Conservation (phyloP, 2,888 invertebrate genomes). For the Phyllotreta cruciferae region DNA sequence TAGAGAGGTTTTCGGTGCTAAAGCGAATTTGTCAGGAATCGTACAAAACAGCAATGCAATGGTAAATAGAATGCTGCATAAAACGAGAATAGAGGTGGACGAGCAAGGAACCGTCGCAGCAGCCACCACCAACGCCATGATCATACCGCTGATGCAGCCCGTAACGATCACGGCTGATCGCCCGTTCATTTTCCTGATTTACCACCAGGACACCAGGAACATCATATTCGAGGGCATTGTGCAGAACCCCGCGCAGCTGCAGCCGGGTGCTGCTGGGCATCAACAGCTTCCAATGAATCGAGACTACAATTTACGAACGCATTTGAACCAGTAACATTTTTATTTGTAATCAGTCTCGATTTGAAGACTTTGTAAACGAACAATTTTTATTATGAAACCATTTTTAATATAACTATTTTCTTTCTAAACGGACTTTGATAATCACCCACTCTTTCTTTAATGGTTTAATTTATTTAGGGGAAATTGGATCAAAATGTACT, state of each 20-base stretch:
- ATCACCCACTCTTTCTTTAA: too few species aligned
- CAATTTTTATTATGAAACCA: too few species aligned
- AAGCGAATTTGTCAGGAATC: constrained; percentile 68
- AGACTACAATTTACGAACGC: too few species aligned
- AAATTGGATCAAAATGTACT: too few species aligned
- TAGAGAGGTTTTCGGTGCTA: constrained; percentile 63
- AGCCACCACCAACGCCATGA: constrained; percentile 66
- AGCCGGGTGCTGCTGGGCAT: not conserved
- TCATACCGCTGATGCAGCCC: constrained; percentile 68
- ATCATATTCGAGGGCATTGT: constrained; percentile 72
- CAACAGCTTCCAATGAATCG: too few species aligned
- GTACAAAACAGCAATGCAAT: constrained; percentile 58
- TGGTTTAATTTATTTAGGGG: too few species aligned
- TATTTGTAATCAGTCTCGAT: too few species aligned
- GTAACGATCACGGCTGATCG: constrained; percentile 65
- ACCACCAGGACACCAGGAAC: constrained; percentile 63
- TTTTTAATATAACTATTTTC: too few species aligned
- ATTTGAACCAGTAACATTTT: too few species aligned
- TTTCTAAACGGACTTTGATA: too few species aligned
- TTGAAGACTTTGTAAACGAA: too few species aligned
- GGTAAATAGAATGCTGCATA: constrained; percentile 68
- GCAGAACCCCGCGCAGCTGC: constrained; percentile 58
- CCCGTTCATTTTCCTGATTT: constrained; percentile 73
- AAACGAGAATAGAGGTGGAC: constrained; percentile 70
- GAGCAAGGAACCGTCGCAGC: constrained; percentile 73